These are phyloP conservation scores for Aphelenchoides avenae DNA, from an alignment of 1,140 invertebrate genomes.

Conservation along the genomic window DNA sequence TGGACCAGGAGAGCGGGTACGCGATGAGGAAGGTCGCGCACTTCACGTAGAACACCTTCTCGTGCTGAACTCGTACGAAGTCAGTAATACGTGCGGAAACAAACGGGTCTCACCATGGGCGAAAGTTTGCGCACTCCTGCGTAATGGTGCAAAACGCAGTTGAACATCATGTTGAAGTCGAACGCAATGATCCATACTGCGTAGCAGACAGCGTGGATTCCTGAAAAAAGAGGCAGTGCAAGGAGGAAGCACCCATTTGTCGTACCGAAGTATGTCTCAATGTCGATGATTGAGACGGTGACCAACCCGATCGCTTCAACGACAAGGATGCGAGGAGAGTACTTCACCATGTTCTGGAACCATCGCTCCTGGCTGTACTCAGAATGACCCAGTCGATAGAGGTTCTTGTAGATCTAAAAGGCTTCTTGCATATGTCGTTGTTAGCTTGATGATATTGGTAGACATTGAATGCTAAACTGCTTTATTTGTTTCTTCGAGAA, in stretches of 20 bases:
- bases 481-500: no score
- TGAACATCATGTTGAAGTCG: constrained; percentile 58
- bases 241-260: background rate
- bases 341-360: constrained; percentile 38
- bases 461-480: no score
- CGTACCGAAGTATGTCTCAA: constrained; percentile 46
- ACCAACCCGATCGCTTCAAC: constrained; percentile 47
- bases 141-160: constrained; percentile 47
- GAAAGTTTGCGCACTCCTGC: constrained; percentile 42
- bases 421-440: no score
- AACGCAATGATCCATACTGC: constrained; percentile 51
- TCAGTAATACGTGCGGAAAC: background rate
- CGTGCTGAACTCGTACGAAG: constrained; percentile 33
- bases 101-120: constrained; percentile 18
- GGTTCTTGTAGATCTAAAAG: constrained; percentile 48
- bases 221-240: constrained; percentile 31
- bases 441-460: no score
- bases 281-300: constrained; percentile 51
- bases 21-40: constrained; percentile 43
- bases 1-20: constrained; percentile 53
- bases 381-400: constrained; percentile 41
- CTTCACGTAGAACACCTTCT: constrained; percentile 49
- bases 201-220: constrained; percentile 48
- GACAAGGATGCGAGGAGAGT: constrained; percentile 46
- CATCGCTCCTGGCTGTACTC: constrained; percentile 39